Base-by-base conservation (phyloP, 2,888 invertebrate genomes). In the Hylaea fasciaria region DNA sequence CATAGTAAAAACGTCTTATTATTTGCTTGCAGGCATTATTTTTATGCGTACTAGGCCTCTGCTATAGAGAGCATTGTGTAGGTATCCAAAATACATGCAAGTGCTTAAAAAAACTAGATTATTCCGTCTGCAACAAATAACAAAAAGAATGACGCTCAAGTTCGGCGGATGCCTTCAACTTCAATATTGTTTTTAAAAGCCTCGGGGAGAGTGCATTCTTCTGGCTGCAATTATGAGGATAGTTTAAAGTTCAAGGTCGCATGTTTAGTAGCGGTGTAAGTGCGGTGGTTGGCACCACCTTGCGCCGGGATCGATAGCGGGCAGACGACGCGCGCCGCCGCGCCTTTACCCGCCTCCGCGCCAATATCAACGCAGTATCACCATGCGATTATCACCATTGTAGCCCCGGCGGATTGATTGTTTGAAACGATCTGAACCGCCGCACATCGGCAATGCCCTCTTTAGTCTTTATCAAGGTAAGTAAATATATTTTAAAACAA, bases 241-340 rank as follows among this genome's bases (percentile, higher is more conserved):
- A 76, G 82, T 82, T 76, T 69, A 83, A 84, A 85, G 90, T 90
- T 89, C 91, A 91, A 91, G 91, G 91, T 83, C 88, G 85, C 77
- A 69, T 77, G 71, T 79, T 80, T 77, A 76, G 81, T 73, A 66
- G 83, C 80, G 81, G 82, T 77, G 78, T 76, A 78, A 78, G 74
- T 76, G 76, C 78, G 81, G 81, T 77, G 83, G 81, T 78, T 78
- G 83, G 84, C 84, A 82, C 85, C 83, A 82, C 83, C 82, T 80
- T 78, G 81, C 79, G 82, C 75, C 78, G 80, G 83, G 87, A 89
- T 91, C 91, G 83, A 89, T 91, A 89, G 83, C 84, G 81, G 78
- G 81, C 81, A 81, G 87, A 81, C 86, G 88, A 78, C 82, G 84
- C 85, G 85, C 86, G 83, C 85, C 88, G 88, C 86, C 84, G 81